Conservation (phyloP, 2,888 invertebrate genomes). For the Cephus pulcher region DNA sequence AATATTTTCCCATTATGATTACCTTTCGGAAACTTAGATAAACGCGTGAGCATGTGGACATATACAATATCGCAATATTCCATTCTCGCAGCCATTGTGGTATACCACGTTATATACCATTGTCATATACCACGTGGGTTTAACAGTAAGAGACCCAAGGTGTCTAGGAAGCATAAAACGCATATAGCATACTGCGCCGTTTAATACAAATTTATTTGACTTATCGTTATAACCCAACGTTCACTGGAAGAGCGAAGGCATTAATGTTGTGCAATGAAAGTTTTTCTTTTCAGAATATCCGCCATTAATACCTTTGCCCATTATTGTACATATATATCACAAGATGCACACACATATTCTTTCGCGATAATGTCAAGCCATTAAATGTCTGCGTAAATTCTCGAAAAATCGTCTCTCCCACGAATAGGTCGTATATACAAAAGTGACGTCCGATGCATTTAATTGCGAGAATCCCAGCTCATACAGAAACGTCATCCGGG, state of each 20-base stretch:
- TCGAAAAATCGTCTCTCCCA: neutral
- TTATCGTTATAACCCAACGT: neutral
- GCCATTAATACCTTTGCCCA: neutral
- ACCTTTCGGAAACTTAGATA: neutral
- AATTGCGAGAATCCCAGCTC: neutral
- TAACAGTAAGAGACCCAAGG: neutral
- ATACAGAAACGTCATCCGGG: neutral
- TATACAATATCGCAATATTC: neutral
- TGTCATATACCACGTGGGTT: neutral
- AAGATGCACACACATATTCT: neutral
- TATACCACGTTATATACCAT: neutral
- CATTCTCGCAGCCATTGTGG: neutral
- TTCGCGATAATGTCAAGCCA: neutral
- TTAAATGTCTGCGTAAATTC: neutral
- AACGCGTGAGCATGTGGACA: neutral
- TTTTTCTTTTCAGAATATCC: neutral
- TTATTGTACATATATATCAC: neutral
- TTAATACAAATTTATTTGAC: neutral
- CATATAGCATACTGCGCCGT: neutral
- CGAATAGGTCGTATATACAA: neutral
- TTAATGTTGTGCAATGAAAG: neutral
- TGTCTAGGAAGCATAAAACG: neutral
- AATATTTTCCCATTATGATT: neutral
- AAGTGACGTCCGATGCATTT: neutral
- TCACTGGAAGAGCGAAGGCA: neutral